Evolutionary conservation across 2,888 invertebrate genomes (phyloP), one percentile per base, ranked within the genome.

Genomic region (Limnephilus marmoratus): DNA sequence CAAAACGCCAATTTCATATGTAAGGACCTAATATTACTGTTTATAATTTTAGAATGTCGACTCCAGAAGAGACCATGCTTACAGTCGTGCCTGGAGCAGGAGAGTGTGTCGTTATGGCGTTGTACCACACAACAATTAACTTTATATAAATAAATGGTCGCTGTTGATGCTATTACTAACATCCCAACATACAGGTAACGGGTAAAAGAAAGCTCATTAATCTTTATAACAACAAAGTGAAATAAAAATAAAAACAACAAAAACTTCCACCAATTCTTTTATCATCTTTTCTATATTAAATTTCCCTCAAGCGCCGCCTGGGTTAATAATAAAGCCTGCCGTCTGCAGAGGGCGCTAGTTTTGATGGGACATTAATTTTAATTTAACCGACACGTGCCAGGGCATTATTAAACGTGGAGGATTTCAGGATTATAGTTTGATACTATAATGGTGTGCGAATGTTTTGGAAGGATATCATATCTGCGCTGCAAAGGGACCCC

Each of bases 401-500:
- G 37, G 92, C 92, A 86, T 93, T 93, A 93, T 93, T 93, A 92
- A 93, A 93, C 93, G 85, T 29, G 86, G 53, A 92, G 92, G 92
- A 92, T 92, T 92, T 91, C 81, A 90, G 90, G 92, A 90, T 92
- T 92, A 92, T 92, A 81, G 90, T 81, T 88, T 53, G 88, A 88
- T 86, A 68, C 88, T 68, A 88, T 88, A 88, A 88, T 88, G 88
- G 88, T 53, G 88, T 88, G 88, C 88, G 88, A 88, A 88, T 88
- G 68, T 88, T 88, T 68, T 68, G 88, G 37, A 88, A 88, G 53
- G 88, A 68, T 49, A 68, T 88, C 53, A 53, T 68, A 88, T 34
- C 53, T n/a, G 88, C 34, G 15, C 53, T 68, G 53, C 68, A 49
- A 41, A 53, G 24, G 88, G 88, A 88, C 88, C 88, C 88, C 88